Base-by-base conservation (phyloP, 2,113 vertebrate species). In the Edolisoma coerulescens region DNA sequence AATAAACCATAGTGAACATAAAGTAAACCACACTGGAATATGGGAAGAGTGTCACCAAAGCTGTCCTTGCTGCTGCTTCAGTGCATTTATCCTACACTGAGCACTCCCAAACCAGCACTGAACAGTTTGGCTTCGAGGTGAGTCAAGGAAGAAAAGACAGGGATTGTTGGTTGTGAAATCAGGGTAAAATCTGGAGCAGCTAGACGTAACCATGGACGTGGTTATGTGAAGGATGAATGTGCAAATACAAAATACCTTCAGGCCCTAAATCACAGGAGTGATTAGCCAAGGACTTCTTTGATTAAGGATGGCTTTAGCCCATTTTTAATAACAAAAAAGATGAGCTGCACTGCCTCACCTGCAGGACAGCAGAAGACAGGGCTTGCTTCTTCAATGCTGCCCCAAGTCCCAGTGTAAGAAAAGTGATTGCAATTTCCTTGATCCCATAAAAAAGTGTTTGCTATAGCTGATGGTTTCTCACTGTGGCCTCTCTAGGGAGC, bases 151-250 rank as follows among this genome's bases (percentile, higher is more conserved):
- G 49, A 79, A 83, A 61, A 10, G 3, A 37, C 1, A 39, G 41
- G 14, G 30, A 53, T 16, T 45, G 16, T 2, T 45, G 16, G 28
- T 70, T 64, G n/a, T 27, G 73, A 69, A 94, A 90, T 44, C 42
- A 35, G 32, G 45, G 42, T 37, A 45, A 30, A 41, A 84, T 16
- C 50, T 54, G 22, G 70, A 64, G 50, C 35, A 56, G 67, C 70
- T 4, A 0, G 12, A 35, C 2, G 12, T 57, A 75, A 71, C 44
- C 0, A 0, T 32, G 39, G 39, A 28, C 3, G 2, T 18, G 60
- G 39, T 56, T 50, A 5, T 21, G 17, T 22, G 65, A 57, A 52
- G 42, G 37, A 75, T 63, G 65, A 63, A n/a, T 61, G 27, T 33
- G 37, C 37, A 35, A 45, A 42, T 17, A 18, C 17, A 63, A n/a